These are phyloP conservation scores for Phaenicophaeus curvirostris DNA, from an alignment of 2,797 vertebrate species.

Conservation along the genomic window DNA sequence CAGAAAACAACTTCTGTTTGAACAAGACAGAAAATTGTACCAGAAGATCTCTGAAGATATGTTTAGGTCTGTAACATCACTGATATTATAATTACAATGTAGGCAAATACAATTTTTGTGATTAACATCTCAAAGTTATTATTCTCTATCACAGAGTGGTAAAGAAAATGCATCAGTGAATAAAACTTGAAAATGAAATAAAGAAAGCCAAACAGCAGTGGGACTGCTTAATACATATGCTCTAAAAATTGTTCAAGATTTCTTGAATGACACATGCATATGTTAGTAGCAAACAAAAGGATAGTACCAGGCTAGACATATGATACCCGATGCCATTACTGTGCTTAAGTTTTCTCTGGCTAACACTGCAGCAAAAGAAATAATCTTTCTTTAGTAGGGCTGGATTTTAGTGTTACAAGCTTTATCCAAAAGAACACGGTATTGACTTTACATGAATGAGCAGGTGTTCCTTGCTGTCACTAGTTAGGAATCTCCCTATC, in stretches of 20 bases:
- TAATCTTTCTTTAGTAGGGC: not conserved
- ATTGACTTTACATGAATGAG: not conserved
- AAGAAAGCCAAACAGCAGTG: not conserved
- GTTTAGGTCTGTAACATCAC: not conserved
- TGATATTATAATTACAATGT: not conserved
- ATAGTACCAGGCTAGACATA: not conserved
- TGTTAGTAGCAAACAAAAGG: not conserved
- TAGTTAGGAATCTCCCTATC: not conserved
- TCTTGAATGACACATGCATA: not conserved
- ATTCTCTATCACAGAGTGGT: not conserved
- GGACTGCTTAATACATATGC: not conserved
- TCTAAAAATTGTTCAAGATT: not conserved
- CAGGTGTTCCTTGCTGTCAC: not conserved
- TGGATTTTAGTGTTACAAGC: not conserved
- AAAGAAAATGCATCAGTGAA: not conserved
- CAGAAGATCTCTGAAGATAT: not conserved
- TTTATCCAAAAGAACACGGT: not conserved
- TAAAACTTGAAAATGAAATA: not conserved
- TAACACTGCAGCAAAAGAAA: not conserved
- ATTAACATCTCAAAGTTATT: not conserved
- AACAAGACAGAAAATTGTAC: not conserved
- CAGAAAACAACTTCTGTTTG: not conserved
- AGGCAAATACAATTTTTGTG: not conserved
- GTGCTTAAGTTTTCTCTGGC: not conserved
- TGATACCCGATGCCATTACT: not conserved